Conservation (phyloP, 1,140 invertebrate species). For the Drepana arcuata region DNA sequence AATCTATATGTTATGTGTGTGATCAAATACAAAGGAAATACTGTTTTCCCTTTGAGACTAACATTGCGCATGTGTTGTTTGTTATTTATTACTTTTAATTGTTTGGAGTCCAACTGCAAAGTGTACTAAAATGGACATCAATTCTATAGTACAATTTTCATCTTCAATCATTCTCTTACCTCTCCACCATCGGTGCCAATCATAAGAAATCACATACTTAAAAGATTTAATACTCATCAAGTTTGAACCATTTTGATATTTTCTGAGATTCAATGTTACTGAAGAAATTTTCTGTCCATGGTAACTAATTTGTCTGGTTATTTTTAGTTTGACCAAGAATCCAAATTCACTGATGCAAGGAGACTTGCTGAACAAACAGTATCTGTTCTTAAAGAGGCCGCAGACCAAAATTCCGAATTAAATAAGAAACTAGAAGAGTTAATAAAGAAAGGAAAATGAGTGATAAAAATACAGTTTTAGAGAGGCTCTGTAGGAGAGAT, state of each 20-base stretch:
- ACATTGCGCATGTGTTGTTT: conserved; percentile 10
- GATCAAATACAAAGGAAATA: too few species aligned
- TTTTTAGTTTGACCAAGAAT: conserved; percentile 39
- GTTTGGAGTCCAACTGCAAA: too few species aligned
- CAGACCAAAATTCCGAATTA: conserved; percentile 38
- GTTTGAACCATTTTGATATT: conserved; percentile 18
- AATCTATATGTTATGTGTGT: too few species aligned
- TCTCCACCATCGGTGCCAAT: too few species aligned
- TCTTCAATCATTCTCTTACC: too few species aligned
- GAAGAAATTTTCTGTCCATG: conserved; percentile 1
- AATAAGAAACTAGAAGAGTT: conserved; percentile 50
- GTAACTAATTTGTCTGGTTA: conserved; percentile 2
- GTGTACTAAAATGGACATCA: too few species aligned
- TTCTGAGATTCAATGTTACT: background rate
- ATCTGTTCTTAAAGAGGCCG: conserved; percentile 40
- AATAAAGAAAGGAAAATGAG: conserved; percentile 60
- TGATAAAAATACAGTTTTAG: conserved; percentile 59
- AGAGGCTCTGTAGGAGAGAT: conserved; percentile 62
- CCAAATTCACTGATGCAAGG: conserved; percentile 48
- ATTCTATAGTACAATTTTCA: too few species aligned
- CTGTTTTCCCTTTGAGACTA: conserved; percentile 8
- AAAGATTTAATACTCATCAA: conserved; percentile 20
- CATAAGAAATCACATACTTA: too few species aligned
- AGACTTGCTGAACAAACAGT: conserved; percentile 35
- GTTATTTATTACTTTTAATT: background rate